A percentile compares a stretch with the other conserved stretches of the same genome.
phyloP scores from a whole-genome alignment of 2,888 invertebrate genomes.

The Stenurella melanura region DNA sequence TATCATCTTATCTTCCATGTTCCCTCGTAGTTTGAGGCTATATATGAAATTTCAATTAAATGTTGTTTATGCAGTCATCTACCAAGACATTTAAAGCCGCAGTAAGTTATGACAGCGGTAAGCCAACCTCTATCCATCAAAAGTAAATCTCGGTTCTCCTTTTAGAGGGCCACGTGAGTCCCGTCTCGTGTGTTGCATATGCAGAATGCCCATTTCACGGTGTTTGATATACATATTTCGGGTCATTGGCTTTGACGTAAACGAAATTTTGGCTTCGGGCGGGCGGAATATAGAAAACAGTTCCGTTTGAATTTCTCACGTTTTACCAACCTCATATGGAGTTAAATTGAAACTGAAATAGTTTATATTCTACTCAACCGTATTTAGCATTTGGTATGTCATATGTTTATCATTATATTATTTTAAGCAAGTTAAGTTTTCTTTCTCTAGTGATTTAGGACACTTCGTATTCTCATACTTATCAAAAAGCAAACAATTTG shows the following conservation, averaged over 20 bases:
- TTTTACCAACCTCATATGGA: background rate
- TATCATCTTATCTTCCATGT: background rate
- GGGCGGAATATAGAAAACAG: background rate
- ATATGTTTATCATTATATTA: too few species aligned
- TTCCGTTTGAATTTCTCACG: background rate
- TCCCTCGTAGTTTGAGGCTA: constrained; percentile 8
- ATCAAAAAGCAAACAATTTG: too few species aligned
- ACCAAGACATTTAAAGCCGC: constrained; percentile 35
- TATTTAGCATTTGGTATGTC: background rate
- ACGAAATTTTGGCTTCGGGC: background rate
- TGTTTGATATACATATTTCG: constrained; percentile 16
- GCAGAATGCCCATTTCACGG: constrained; percentile 10
- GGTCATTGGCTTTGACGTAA: constrained; percentile 13
- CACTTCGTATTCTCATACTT: too few species aligned
- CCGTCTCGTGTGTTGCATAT: background rate
- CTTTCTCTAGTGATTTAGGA: too few species aligned
- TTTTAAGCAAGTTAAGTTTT: too few species aligned
- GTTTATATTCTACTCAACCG: background rate
- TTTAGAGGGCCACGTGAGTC: background rate
- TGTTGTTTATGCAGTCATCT: constrained; percentile 36
- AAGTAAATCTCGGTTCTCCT: constrained; percentile 41
- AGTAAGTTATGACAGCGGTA: constrained; percentile 39
- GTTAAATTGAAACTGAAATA: background rate
- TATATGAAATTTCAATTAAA: constrained; percentile 41
- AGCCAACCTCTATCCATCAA: constrained; percentile 45